These are phyloP conservation scores for Melanotaenia pygmaea DNA, from an alignment of 2,797 vertebrate species.

Conservation along the genomic window DNA sequence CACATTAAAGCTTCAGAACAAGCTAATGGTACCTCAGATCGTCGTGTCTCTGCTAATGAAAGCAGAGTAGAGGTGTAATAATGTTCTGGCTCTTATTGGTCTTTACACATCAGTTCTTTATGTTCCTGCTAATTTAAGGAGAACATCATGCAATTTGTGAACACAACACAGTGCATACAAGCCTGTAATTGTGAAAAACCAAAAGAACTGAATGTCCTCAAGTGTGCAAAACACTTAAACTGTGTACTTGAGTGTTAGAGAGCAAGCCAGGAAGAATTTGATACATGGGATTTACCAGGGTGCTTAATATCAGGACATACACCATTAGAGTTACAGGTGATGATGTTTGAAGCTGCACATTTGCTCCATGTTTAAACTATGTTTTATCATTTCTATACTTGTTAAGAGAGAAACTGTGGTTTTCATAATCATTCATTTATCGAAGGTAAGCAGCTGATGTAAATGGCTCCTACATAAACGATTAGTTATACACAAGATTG, in stretches of 20 bases:
- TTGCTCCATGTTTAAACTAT: slow-evolving; percentile 39
- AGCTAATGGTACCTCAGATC: slow-evolving; percentile 23
- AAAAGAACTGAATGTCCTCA: slow-evolving; percentile 45
- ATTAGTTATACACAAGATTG: background rate
- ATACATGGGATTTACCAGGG: slow-evolving; percentile 32
- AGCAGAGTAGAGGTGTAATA: slow-evolving; percentile 2
- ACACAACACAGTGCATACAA: slow-evolving; percentile 14
- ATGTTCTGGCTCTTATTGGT: background rate
- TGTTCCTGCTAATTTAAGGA: slow-evolving; percentile 28
- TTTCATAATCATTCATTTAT: slow-evolving; percentile 22
- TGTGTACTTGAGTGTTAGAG: slow-evolving; percentile 7
- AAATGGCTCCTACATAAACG: slow-evolving; percentile 5
- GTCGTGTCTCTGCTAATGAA: slow-evolving; percentile 34
- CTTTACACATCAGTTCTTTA: slow-evolving; percentile 1
- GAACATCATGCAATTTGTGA: slow-evolving; percentile 40
- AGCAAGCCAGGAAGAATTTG: slow-evolving; percentile 21
- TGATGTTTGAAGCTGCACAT: slow-evolving; percentile 13
- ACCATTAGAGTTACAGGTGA: slow-evolving; percentile 14
- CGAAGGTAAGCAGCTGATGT: background rate
- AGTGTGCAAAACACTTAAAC: slow-evolving; percentile 12
- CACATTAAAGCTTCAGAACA: slow-evolving; percentile 10
- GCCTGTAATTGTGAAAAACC: slow-evolving; percentile 57
- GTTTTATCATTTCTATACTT: background rate
- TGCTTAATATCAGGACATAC: slow-evolving; percentile 10
- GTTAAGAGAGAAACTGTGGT: background rate